Conservation (phyloP, 2,888 invertebrate genomes). For the Acleris laterana region DNA sequence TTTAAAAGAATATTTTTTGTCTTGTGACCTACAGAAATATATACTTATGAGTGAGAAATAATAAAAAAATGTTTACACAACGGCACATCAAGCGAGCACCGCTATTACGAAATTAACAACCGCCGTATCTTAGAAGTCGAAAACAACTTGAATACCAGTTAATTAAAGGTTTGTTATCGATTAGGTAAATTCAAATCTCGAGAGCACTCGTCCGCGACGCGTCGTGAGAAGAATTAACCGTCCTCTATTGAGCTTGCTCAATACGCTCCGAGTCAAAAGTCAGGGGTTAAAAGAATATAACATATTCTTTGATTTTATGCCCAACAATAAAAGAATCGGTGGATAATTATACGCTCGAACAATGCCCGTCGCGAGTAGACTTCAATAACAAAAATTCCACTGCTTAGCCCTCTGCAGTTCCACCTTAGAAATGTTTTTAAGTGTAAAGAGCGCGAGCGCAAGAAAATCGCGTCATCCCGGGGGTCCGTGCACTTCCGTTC, state of each 20-base stretch:
- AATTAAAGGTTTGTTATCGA: constrained; percentile 17
- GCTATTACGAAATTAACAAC: constrained; percentile 9
- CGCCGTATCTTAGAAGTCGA: constrained; percentile 7
- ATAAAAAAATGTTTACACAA: too few species aligned
- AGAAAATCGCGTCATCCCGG: constrained; percentile 78
- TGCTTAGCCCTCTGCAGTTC: constrained; percentile 62
- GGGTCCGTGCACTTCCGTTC: constrained; percentile 80
- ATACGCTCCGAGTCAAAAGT: constrained; percentile 77
- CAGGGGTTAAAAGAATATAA: constrained; percentile 75
- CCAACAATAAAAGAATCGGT: constrained; percentile 74
- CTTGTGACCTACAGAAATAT: too few species aligned
- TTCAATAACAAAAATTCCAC: constrained; percentile 73
- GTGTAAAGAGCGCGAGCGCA: constrained; percentile 68
- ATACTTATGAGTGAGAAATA: too few species aligned
- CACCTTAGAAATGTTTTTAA: constrained; percentile 51
- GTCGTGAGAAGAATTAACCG: constrained; percentile 83
- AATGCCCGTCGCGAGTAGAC: constrained; percentile 73
- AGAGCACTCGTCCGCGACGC: constrained; percentile 55
- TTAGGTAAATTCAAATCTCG: constrained; percentile 38
- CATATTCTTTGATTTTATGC: constrained; percentile 81
- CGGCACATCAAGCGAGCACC: neutral
- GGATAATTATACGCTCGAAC: constrained; percentile 80
- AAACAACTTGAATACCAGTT: constrained; percentile 2
- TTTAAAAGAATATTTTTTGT: too few species aligned
- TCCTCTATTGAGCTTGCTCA: constrained; percentile 70